phyloP scores from a whole-genome alignment of 2,113 vertebrate species.

The Cromileptes altivelis region DNA sequence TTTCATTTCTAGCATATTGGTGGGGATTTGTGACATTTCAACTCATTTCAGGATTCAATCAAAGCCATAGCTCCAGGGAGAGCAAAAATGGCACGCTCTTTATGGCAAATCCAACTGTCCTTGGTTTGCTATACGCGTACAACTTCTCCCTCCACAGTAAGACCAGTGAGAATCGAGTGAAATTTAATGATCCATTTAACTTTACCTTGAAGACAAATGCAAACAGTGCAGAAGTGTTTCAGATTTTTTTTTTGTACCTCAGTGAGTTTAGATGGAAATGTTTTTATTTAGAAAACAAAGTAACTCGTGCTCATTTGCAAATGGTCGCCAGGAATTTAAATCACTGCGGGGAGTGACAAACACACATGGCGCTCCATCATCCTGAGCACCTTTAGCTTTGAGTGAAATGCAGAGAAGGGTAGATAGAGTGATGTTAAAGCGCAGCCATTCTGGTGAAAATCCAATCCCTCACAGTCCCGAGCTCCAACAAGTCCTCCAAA shows the following conservation, averaged over 20 bases:
- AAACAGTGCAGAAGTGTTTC: constrained; percentile 43
- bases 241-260: constrained; percentile 15
- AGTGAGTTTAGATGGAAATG: constrained; percentile 34
- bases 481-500: constrained; percentile 87
- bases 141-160: constrained; percentile 51
- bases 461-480: constrained; percentile 89
- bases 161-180: constrained; percentile 63
- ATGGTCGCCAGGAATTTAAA: constrained; percentile 44
- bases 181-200: constrained; percentile 75
- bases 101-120: constrained; percentile 76
- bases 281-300: constrained; percentile 67
- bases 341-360: constrained; percentile 59
- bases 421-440: constrained; percentile 81
- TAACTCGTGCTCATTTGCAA: constrained; percentile 45
- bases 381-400: constrained; percentile 80
- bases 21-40: constrained; percentile 79
- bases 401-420: constrained; percentile 66
- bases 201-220: constrained; percentile 74
- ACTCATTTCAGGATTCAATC: constrained; percentile 80
- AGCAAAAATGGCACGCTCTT: constrained; percentile 71
- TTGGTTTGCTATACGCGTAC: constrained; percentile 71
- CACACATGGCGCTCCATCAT: constrained; percentile 75
- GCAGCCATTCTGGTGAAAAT: constrained; percentile 90
- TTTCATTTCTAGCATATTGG: constrained; percentile 72
- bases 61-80: constrained; percentile 78